These are phyloP conservation scores for Pristionchus pacificus DNA, from an alignment of 1,140 invertebrate species.

Conservation along the genomic window DNA sequence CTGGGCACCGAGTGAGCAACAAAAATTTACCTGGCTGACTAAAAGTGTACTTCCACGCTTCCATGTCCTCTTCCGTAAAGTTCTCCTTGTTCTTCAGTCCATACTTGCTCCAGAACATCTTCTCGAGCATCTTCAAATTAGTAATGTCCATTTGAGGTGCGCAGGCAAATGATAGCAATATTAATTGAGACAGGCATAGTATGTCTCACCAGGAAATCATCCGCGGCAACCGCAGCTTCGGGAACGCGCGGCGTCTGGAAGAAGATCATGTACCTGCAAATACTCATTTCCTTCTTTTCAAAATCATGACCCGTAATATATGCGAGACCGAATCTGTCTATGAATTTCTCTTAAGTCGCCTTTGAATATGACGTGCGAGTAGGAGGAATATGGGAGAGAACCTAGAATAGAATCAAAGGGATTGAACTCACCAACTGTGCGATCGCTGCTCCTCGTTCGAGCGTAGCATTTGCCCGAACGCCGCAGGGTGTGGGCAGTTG, in stretches of 20 bases:
- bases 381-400: too few species aligned
- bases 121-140: too few species aligned
- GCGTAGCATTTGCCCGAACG: constrained; percentile 58
- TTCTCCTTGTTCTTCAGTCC: constrained; percentile 48
- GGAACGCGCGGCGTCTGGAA: constrained; percentile 71
- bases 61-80: constrained; percentile 65
- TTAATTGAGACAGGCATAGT: too few species aligned
- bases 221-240: constrained; percentile 66
- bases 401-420: background rate
- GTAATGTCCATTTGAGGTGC: too few species aligned
- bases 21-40: constrained; percentile 67
- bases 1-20: too few species aligned
- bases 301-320: too few species aligned
- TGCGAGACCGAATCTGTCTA: too few species aligned
- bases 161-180: too few species aligned
- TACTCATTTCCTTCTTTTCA: background rate
- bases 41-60: constrained; percentile 75
- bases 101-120: constrained; percentile 61
- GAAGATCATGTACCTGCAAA: constrained; percentile 70
- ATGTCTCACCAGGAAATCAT: constrained; percentile 62
- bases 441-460: constrained; percentile 2
- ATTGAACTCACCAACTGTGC: constrained; percentile 9
- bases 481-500: constrained; percentile 73
- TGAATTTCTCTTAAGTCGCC: too few species aligned
- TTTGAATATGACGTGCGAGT: too few species aligned